Conservation (phyloP, 2,113 vertebrate genomes). For the Chaenogobius annularis region DNA sequence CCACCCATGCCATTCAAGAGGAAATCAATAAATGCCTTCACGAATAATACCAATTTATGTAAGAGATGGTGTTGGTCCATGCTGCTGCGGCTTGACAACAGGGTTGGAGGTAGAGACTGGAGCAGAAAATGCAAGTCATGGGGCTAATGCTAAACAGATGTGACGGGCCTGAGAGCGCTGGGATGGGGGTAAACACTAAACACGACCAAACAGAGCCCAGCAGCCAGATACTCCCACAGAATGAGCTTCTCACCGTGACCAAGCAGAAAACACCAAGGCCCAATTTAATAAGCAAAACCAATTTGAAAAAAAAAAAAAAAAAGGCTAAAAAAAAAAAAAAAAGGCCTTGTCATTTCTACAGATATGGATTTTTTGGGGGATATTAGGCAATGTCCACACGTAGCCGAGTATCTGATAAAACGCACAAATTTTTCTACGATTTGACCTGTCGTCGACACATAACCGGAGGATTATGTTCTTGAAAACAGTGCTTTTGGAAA, state of each 20-base stretch:
- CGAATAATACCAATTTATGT: background rate
- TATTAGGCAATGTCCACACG: too few species aligned
- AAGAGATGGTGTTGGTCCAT: background rate
- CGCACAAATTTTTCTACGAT: too few species aligned
- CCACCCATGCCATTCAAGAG: too few species aligned
- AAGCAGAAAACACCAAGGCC: constrained; percentile 22
- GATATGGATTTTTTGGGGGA: constrained; percentile 21
- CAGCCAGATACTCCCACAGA: constrained; percentile 24
- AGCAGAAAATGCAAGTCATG: constrained; percentile 64
- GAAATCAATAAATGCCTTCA: background rate
- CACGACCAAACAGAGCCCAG: constrained; percentile 30
- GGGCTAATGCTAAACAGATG: constrained; percentile 70
- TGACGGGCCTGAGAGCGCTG: constrained; percentile 30
- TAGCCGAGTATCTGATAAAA: too few species aligned
- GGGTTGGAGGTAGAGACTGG: background rate
- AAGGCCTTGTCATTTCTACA: constrained; percentile 5
- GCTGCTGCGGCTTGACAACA: background rate
- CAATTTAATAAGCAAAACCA: constrained; percentile 4
- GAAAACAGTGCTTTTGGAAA: too few species aligned
- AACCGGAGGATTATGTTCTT: too few species aligned
- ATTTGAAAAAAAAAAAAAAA: background rate
- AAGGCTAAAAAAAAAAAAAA: too few species aligned
- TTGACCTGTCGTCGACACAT: too few species aligned
- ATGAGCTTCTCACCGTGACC: constrained; percentile 49
- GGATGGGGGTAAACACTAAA: constrained; percentile 18